Evolutionary conservation across 53 echinoderm and acorn worm species (phyloP), one percentile per base, ranked within the genome.

Genomic region (Stichopus horrens): DNA sequence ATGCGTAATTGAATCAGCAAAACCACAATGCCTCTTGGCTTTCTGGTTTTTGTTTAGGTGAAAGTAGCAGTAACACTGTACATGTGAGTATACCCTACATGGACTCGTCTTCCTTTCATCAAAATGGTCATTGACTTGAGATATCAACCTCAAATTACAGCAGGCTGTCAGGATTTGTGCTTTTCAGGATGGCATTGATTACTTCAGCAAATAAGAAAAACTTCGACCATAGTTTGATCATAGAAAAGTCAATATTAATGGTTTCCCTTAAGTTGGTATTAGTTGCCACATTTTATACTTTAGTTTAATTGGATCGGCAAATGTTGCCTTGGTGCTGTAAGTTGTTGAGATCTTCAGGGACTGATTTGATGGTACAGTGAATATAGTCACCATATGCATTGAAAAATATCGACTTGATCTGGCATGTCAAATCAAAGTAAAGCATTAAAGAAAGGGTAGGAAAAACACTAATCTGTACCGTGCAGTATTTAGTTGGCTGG

Each of bases 271-370:
- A 63, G 10, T 13, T 16, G 16, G 63, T 13, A 63, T 63, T 63
- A 55, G 79, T 52, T 79, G 79, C 79, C 79, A 79, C 79, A 79
- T 55, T 53, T 79, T 19, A 53, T 53, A 53, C 8, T 52, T 55
- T n/a, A 79, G 52, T 79, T 79, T 79, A 13, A 79, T 79, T 79
- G 54, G 54, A 55, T 79, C 13, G 10, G 56, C 54, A 79, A 79
- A 79, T 63, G 16, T 16, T 63, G 63, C 11, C 63, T 13, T 63
- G 63, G 63, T 63, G 63, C 63, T 63, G 37, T 2, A 37, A 37
- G 37, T 37, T 37, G 37, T 63, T 63, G 63, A 16, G 10, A 16
- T 63, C 7, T 16, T 13, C 63, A 63, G 63, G 5, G 63, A 63
- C 16, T 63, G 63, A 63, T 63, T 13, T 63, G 11, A 10, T 13